Evolutionary conservation across 2,113 vertebrate genomes (phyloP), one percentile per base, ranked within the genome.

Genomic region (Rhea americana): DNA sequence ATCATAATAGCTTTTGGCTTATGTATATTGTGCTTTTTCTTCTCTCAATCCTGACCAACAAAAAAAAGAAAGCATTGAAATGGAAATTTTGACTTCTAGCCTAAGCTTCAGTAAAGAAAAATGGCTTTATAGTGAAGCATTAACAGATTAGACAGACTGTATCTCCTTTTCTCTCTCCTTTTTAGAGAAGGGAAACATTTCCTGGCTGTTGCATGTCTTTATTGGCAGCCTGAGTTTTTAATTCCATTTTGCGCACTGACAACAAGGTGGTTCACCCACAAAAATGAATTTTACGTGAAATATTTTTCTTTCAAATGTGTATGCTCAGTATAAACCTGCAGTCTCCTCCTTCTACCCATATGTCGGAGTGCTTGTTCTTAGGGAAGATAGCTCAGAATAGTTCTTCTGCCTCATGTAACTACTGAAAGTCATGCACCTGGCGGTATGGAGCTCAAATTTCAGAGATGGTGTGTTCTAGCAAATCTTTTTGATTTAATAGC

Each of bases 1-100:
- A 86, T 86, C 65, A 75, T 87, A 95, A 89, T 94, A 94, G 85
- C 87, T 95, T 93, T 91, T 81, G 93, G 96, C 90, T 95, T 91
- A 43, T 45, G 56, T 59, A 85, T 94, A 93, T 95, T 89, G 87
- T 88, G 94, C 92, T 89, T 91, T 93, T 88, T 93, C 43, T 85
- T 94, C 91, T 97, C 91, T 93, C 91, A 90, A 93, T 83, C 87
- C 85, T 66, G 78, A 85, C 85, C 78, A 89, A 94, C 91, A 94
- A 95, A 95, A 91, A 92, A 75, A 92, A 88, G 90, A 76, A 94
- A 66, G 93, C 82, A 97, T 97, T 97, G 95, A 97, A 97, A 96
- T 97, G 95, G 96, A 96, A 97, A 97, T 97, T 93, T 91, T 93
- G 94, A 97, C 94, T 96, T 92, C 95, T 93, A 92, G 94, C 77